A percentile compares a stretch with the other conserved stretches of the same genome.
Evolutionary conservation across 2,113 vertebrate genomes (phyloP).

Genomic region (Microcebus tavaratra): DNA sequence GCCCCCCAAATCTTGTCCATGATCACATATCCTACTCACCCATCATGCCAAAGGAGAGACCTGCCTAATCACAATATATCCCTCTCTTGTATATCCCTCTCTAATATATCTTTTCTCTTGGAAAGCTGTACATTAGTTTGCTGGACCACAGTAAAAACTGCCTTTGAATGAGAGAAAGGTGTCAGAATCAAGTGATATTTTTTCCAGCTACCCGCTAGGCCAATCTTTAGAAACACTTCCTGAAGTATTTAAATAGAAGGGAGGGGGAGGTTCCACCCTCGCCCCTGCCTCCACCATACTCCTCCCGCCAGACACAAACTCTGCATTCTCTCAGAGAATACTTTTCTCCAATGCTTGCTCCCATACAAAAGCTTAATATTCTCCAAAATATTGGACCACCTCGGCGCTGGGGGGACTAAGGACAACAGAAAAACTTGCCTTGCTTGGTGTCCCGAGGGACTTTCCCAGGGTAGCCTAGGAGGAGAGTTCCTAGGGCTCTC

Average conservation of each 20-base stretch:
- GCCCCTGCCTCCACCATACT: not conserved
- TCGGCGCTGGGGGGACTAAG: not conserved
- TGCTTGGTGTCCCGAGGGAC: not conserved
- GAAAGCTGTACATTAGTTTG: not conserved
- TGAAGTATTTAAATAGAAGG: not conserved
- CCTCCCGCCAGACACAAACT: not conserved
- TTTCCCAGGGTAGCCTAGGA: not conserved
- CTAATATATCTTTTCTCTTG: no score
- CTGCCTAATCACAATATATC: no score
- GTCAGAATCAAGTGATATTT: conserved; percentile 14
- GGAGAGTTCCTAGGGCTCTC: not conserved
- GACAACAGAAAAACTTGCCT: not conserved
- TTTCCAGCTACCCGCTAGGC: not conserved
- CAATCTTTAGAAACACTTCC: conserved; percentile 30
- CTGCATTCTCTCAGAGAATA: not conserved
- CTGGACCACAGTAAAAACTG: conserved; percentile 29
- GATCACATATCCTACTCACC: not conserved
- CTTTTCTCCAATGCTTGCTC: not conserved
- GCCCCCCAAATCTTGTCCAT: not conserved
- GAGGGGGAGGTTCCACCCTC: not conserved
- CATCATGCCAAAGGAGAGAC: not conserved
- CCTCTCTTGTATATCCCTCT: not conserved
- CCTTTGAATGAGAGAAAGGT: conserved; percentile 32
- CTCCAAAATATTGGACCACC: not conserved
- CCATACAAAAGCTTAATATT: not conserved